Conservation (phyloP, 23 tunicate genomes). For the Botrylloides violaceus region DNA sequence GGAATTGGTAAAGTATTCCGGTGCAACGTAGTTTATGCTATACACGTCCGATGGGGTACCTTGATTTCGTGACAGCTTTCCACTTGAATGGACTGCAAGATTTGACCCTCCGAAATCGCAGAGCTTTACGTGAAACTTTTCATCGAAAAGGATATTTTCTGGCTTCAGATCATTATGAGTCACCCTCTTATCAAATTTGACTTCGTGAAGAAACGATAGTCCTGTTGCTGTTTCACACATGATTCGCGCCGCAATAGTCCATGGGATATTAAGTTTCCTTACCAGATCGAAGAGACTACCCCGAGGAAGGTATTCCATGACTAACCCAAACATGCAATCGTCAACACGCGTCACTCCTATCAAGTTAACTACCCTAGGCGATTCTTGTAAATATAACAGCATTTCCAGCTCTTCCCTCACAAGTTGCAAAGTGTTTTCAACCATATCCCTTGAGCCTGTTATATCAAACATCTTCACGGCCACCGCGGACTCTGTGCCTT, state of each 20-base stretch:
- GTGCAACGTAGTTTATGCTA: conserved; percentile 11
- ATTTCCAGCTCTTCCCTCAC: too few species aligned
- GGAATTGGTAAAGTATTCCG: not conserved
- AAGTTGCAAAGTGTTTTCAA: too few species aligned
- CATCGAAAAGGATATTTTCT: conserved; percentile 9
- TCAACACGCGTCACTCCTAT: too few species aligned
- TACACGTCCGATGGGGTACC: not conserved
- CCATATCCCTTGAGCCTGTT: too few species aligned
- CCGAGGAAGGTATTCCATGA: not conserved
- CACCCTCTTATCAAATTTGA: not conserved
- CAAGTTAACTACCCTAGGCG: too few species aligned
- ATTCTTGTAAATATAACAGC: too few species aligned
- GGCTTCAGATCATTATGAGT: conserved; percentile 12
- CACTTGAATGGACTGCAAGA: not conserved
- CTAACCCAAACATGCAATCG: too few species aligned
- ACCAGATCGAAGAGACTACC: not conserved
- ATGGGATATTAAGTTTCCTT: not conserved
- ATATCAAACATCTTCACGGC: too few species aligned
- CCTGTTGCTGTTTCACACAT: conserved; percentile 4
- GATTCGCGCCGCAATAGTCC: not conserved
- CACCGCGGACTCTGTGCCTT: too few species aligned
- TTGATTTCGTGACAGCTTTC: not conserved
- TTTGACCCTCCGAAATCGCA: conserved; percentile 13
- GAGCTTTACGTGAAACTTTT: conserved; percentile 3
- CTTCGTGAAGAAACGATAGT: not conserved